These are phyloP conservation scores for Apotomis capreana DNA, from an alignment of 2,888 invertebrate genomes.

Conservation along the genomic window DNA sequence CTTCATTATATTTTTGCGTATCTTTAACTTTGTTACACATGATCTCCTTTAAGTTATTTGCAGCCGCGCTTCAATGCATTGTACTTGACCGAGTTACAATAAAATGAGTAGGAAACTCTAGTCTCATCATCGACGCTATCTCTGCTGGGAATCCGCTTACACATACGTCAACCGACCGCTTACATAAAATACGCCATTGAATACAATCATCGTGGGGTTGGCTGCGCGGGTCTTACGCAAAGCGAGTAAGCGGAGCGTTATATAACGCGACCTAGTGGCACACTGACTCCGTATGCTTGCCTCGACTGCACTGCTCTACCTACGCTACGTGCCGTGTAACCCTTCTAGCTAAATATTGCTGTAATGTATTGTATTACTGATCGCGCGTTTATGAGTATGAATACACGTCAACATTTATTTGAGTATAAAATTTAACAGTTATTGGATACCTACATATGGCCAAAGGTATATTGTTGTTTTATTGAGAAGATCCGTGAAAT, in stretches of 20 bases:
- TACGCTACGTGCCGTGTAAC: slow-evolving; percentile 49
- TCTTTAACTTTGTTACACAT: not conserved
- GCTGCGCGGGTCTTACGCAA: slow-evolving; percentile 73
- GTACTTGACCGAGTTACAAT: slow-evolving; percentile 19
- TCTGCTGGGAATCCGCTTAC: slow-evolving; percentile 3
- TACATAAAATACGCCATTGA: slow-evolving; percentile 46
- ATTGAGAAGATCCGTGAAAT: too few relatives aligned
- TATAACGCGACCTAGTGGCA: slow-evolving; percentile 76
- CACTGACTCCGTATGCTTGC: slow-evolving; percentile 69
- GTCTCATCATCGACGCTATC: slow-evolving; percentile 2
- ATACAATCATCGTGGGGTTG: slow-evolving; percentile 57
- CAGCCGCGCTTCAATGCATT: not conserved
- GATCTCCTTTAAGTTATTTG: not conserved
- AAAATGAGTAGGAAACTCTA: slow-evolving; percentile 3
- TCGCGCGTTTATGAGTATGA: slow-evolving; percentile 8
- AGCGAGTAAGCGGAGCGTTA: slow-evolving; percentile 71
- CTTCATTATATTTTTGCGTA: too few relatives aligned
- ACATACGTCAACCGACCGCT: slow-evolving; percentile 32
- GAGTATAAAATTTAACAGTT: too few relatives aligned
- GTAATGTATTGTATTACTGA: slow-evolving; percentile 13
- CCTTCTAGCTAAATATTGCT: slow-evolving; percentile 20
- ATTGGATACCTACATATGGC: too few relatives aligned
- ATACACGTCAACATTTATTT: too few relatives aligned
- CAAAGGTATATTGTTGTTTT: too few relatives aligned
- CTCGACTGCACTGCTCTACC: slow-evolving; percentile 59